Conservation (phyloP, 2,113 vertebrate genomes). For the Lophius piscatorius region DNA sequence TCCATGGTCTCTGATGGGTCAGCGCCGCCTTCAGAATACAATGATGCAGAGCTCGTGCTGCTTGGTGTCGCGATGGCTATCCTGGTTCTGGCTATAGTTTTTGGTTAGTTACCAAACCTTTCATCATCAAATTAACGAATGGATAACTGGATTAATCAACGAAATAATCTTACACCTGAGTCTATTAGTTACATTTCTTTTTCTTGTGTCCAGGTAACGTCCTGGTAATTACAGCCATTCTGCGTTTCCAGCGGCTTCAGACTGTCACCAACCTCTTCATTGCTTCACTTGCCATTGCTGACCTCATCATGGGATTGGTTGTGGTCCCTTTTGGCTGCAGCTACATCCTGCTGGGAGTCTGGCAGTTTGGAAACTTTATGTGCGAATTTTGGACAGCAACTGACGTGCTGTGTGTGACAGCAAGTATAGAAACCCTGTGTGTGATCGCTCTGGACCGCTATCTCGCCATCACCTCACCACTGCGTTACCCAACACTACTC, state of each 20-base stretch:
- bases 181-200: neutral
- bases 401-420: conserved; percentile 94
- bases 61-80: conserved; percentile 88
- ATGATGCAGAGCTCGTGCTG: conserved; percentile 83
- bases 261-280: conserved; percentile 98
- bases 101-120: conserved; percentile 69
- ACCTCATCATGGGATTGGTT: conserved; percentile 93
- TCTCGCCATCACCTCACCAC: conserved; percentile 93
- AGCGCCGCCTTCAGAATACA: conserved; percentile 35
- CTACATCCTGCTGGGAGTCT: conserved; percentile 87
- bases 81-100: conserved; percentile 90
- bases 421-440: conserved; percentile 96
- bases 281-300: conserved; percentile 92
- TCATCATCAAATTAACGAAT: too few species aligned
- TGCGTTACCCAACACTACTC: conserved; percentile 91
- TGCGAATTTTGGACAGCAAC: conserved; percentile 94
- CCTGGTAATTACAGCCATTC: conserved; percentile 93
- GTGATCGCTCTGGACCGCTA: conserved; percentile 97
- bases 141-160: neutral
- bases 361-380: conserved; percentile 92
- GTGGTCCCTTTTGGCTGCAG: conserved; percentile 93
- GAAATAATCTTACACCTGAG: too few species aligned
- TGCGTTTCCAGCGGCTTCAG: conserved; percentile 92
- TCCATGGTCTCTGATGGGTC: neutral
- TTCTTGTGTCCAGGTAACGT: conserved; percentile 81